Evolutionary conservation across 2,888 invertebrate genomes (phyloP).

Genomic region (Nephrotoma guestfalica): DNA sequence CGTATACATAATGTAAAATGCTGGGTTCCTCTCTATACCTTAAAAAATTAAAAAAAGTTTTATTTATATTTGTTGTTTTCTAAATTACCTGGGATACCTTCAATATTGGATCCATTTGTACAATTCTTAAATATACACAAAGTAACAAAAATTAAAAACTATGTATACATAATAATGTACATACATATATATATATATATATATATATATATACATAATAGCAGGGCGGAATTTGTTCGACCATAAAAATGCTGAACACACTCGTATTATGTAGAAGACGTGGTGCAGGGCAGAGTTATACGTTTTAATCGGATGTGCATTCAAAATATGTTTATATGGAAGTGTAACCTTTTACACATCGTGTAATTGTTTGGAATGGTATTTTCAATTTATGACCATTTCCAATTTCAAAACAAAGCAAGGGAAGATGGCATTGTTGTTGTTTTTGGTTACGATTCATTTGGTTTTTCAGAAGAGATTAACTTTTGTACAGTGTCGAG

Average conservation of each 20-base stretch:
- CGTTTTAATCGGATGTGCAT: not conserved
- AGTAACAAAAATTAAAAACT: not conserved
- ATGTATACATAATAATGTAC: not conserved
- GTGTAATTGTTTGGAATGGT: not conserved
- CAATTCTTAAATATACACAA: not conserved
- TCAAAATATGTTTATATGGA: not conserved
- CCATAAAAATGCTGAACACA: not conserved
- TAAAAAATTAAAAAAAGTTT: not conserved
- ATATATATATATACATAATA: not conserved
- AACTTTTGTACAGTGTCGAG: not conserved
- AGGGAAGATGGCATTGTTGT: not conserved
- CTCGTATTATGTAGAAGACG: not conserved
- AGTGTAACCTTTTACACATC: not conserved
- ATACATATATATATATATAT: not conserved
- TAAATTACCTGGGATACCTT: not conserved
- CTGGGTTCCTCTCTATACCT: not conserved
- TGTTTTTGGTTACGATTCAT: not conserved
- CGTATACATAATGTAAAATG: not conserved
- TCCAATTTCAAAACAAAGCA: not conserved
- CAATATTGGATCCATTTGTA: not conserved
- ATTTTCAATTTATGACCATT: not conserved
- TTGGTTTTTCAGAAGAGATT: not conserved
- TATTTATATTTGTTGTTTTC: not conserved
- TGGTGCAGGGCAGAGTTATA: not conserved
- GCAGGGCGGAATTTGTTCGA: not conserved